A percentile compares a stretch with the other conserved stretches of the same genome.
phyloP scores from a whole-genome alignment of 35 echinoderm and acorn worm species.

The Ophiothrix spiculata region DNA sequence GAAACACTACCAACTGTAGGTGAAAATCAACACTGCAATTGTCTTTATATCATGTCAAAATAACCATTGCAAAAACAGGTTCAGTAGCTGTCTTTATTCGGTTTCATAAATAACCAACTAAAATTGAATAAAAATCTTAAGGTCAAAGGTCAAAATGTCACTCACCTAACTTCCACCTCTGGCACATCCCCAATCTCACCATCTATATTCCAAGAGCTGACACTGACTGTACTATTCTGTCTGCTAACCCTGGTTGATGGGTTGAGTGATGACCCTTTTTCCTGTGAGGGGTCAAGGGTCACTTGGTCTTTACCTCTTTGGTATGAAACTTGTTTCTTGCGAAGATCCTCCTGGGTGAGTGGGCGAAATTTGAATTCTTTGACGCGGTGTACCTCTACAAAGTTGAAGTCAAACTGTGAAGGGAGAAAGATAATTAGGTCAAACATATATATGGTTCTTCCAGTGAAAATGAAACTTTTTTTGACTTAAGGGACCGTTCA shows the following conservation, averaged over 20 bases:
- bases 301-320: constrained; percentile 18
- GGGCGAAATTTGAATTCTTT: constrained; percentile 85
- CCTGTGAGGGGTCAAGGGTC: neutral
- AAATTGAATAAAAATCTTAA: neutral
- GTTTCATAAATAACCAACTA: neutral
- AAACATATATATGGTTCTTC: too few relatives aligned
- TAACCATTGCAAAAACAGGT: neutral
- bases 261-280: neutral
- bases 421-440: too few relatives aligned
- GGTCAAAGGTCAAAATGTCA: too few relatives aligned
- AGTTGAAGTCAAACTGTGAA: constrained; percentile 87
- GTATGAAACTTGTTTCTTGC: constrained; percentile 8
- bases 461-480: too few relatives aligned
- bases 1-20: neutral
- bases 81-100: too few relatives aligned
- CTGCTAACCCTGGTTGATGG: constrained; percentile 11
- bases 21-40: neutral
- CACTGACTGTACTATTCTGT: constrained; percentile 44
- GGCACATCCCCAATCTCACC: constrained; percentile 73
- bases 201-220: constrained; percentile 92
- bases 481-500: too few relatives aligned
- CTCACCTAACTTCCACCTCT: constrained; percentile 88
- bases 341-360: constrained; percentile 11
- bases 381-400: constrained; percentile 79
- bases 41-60: neutral